Evolutionary conservation across 2,113 vertebrate genomes (phyloP), one percentile per base, ranked within the genome.

Genomic region (Mugil cephalus): DNA sequence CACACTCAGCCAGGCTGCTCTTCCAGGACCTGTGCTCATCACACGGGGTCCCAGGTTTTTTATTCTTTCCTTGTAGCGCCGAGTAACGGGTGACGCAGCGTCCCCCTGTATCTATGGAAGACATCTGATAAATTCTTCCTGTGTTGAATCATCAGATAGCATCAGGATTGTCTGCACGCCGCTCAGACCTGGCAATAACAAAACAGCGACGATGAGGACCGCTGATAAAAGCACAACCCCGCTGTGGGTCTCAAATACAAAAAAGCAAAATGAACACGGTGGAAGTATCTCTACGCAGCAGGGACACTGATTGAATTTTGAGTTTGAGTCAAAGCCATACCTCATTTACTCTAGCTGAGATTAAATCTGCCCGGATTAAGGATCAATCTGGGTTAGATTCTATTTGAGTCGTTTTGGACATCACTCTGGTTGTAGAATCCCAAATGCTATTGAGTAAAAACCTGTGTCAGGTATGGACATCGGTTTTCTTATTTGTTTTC

Each of bases 91-190:
- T 36, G 39, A 74, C 10, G 58, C 47, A 14, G 58, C 34, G 30
- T 64, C 64, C 12, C 14, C 17, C 51, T 21, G n/a, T 48, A 72
- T 78, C 66, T 60, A 0, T 4, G 36, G 58, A 69, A 65, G 58
- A 69, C 74, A 76, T 81, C 74, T 72, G 67, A 48, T 59, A 73
- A 63, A 67, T 43, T 34, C 61, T 56, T 83, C 70, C 77, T 47
- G 77, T 76, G 62, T 51, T 50, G 42, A 76, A 35, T 55, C 50
- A 62, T 65, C 43, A 73, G 62, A 85, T 76, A 72, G 38, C 75
- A 68, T 77, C 47, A 12, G 14, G 48, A 72, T 46, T 77, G 65
- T 70, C 40, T 75, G 69, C n/a, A 18, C 10, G 40, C 34, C 13
- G 1, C 46, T 74, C 42, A 78, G 69, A 69, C 69, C 45, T 63